These are phyloP conservation scores for Lamellibrachia luymesi DNA, from an alignment of 1,140 invertebrate species.

Conservation along the genomic window DNA sequence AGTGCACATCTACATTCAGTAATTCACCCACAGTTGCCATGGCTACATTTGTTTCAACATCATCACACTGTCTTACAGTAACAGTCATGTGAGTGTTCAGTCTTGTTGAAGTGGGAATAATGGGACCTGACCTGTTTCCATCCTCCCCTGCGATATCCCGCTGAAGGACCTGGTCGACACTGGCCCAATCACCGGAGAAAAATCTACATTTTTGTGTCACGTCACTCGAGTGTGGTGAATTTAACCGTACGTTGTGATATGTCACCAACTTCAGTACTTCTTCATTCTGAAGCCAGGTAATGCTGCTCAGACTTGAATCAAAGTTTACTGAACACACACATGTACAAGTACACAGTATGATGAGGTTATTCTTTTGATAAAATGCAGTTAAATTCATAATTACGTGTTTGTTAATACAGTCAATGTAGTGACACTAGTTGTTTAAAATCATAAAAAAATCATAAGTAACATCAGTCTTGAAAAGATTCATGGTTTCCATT, in stretches of 20 bases:
- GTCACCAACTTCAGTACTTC: slow-evolving; percentile 72
- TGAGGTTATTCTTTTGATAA: too few species aligned
- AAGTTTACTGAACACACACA: too few species aligned
- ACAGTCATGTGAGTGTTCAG: not conserved
- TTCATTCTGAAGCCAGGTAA: slow-evolving; percentile 64
- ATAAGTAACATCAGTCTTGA: too few species aligned
- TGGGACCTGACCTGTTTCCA: not conserved
- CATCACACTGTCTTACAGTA: not conserved
- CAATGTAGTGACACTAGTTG: too few species aligned
- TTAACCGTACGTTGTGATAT: slow-evolving; percentile 74
- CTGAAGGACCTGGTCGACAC: not conserved
- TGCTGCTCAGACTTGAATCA: not conserved
- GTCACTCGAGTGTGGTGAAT: slow-evolving; percentile 54
- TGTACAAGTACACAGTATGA: too few species aligned
- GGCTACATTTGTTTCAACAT: not conserved
- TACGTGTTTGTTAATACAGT: too few species aligned
- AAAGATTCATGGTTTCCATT: too few species aligned
- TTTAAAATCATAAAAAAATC: too few species aligned
- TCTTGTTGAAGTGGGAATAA: not conserved
- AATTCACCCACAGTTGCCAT: not conserved
- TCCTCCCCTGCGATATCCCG: not conserved
- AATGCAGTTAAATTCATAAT: too few species aligned
- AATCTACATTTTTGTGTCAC: not conserved
- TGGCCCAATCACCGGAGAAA: not conserved
- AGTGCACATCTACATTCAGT: not conserved